These are phyloP conservation scores for Ips typographus DNA, from an alignment of 1,140 invertebrate genomes.

Conservation along the genomic window DNA sequence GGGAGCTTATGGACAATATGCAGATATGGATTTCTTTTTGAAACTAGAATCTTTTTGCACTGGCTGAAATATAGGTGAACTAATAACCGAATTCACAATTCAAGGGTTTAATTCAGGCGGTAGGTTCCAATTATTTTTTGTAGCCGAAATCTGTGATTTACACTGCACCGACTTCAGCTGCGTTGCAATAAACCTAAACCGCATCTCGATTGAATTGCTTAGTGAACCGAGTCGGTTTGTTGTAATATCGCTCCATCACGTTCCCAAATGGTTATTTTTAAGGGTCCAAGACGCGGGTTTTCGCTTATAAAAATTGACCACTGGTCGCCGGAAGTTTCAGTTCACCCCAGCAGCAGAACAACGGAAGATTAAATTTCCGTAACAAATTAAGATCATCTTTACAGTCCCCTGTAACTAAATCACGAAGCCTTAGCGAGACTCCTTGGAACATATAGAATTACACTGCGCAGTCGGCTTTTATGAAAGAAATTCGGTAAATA, in stretches of 20 bases:
- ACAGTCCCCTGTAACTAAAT: constrained; percentile 18
- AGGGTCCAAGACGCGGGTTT: too few species aligned
- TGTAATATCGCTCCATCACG: constrained; percentile 21
- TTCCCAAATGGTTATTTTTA: background rate
- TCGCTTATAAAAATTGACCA: too few species aligned
- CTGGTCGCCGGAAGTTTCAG: too few species aligned
- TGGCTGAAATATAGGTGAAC: too few species aligned
- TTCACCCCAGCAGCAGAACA: background rate
- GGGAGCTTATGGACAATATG: too few species aligned
- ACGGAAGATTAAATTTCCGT: constrained; percentile 22
- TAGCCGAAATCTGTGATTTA: constrained; percentile 22
- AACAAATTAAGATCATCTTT: constrained; percentile 18
- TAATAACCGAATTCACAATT: too few species aligned
- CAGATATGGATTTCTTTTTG: too few species aligned
- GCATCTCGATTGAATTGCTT: constrained; percentile 29
- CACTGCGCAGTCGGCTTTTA: constrained; percentile 6
- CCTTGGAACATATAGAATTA: constrained; percentile 6
- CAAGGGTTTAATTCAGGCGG: background rate
- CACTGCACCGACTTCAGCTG: constrained; percentile 21
- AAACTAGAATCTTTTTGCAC: too few species aligned
- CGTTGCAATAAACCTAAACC: constrained; percentile 19
- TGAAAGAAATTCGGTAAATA: constrained; percentile 12
- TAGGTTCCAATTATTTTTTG: constrained; percentile 23
- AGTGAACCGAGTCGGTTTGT: constrained; percentile 14
- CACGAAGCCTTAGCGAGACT: constrained; percentile 18